Base-by-base conservation (phyloP, 2,888 invertebrate species). In the Lepidochitona cinerea region DNA sequence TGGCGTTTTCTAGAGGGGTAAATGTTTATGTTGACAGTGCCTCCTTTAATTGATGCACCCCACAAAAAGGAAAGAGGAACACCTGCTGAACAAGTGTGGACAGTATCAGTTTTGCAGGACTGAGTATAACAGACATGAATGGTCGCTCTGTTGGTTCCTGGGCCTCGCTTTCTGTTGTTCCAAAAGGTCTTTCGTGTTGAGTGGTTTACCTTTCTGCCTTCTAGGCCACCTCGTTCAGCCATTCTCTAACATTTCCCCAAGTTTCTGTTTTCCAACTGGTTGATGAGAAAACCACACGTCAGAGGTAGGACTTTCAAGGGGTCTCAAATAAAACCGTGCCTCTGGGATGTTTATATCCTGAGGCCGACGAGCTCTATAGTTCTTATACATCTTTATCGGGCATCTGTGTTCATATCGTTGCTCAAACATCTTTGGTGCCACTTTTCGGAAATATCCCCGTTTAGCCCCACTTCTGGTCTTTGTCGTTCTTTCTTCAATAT, bases 141-240 rank as follows among this genome's bases (percentile, higher is more conserved):
- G n/a, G n/a, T n/a, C n/a, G n/a, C n/a, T n/a, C n/a, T n/a, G n/a
- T n/a, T n/a, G n/a, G n/a, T n/a, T n/a, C n/a, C n/a, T n/a, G n/a
- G n/a, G n/a, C n/a, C n/a, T n/a, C n/a, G n/a, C n/a, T n/a, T n/a
- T n/a, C n/a, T n/a, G n/a, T n/a, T n/a, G n/a, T n/a, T 74, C 14
- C 41, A 67, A 59, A 70, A 74, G 32, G 67, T n/a, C n/a, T n/a
- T n/a, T n/a, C n/a, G n/a, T n/a, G n/a, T n/a, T n/a, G n/a, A n/a
- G n/a, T n/a, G n/a, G 49, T 70, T 74, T 32, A 66, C 70, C 32
- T 70, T 74, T 12, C 70, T 7, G 41, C 74, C 74, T 26, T 65
- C 33, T 23, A 74, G 67, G 3, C 70, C 37, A 9, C 70, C 35
- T 35, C 54, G 32, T 36, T 66, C 53, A 36, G 73, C 73, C 33